Percentiles rank a stretch among this genome's conserved stretches.
Conservation (phyloP, 2,888 invertebrate genomes). For the Helleia helle region DNA sequence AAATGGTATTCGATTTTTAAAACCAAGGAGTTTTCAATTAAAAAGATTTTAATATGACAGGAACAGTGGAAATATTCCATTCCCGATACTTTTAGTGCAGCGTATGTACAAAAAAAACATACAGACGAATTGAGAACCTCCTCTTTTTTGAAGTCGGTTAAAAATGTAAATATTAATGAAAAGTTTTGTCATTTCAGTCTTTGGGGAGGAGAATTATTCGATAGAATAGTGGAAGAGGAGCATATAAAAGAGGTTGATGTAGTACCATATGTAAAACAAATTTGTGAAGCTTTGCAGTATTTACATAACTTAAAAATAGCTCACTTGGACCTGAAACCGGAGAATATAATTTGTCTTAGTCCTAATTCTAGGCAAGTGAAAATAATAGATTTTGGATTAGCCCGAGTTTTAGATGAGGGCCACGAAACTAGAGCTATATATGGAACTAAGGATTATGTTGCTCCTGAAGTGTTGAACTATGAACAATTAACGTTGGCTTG, state of each 20-base stretch:
- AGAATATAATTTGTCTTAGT: constrained; percentile 94
- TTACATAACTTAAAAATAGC: constrained; percentile 89
- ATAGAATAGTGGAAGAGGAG: constrained; percentile 93
- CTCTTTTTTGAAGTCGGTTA: too few species aligned
- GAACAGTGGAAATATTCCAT: too few species aligned
- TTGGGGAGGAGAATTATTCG: constrained; percentile 94
- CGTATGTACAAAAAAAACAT: too few species aligned
- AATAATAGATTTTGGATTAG: constrained; percentile 95
- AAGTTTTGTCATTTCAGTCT: constrained; percentile 74
- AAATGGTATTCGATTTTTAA: too few species aligned
- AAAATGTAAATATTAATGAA: not conserved
- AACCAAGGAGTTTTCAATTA: too few species aligned
- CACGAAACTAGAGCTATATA: constrained; percentile 69
- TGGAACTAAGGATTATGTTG: constrained; percentile 94
- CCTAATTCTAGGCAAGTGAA: constrained; percentile 90
- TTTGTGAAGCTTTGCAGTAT: constrained; percentile 92
- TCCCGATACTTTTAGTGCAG: too few species aligned
- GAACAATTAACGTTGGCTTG: constrained; percentile 88
- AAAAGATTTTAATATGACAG: too few species aligned
- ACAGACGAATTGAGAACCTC: too few species aligned
- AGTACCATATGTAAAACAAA: constrained; percentile 90
- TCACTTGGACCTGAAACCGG: constrained; percentile 95
- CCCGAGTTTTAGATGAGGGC: constrained; percentile 37
- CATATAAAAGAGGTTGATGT: constrained; percentile 82
- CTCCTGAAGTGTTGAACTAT: constrained; percentile 93